Conservation (phyloP, 2,888 invertebrate genomes). For the Clivina fossor region DNA sequence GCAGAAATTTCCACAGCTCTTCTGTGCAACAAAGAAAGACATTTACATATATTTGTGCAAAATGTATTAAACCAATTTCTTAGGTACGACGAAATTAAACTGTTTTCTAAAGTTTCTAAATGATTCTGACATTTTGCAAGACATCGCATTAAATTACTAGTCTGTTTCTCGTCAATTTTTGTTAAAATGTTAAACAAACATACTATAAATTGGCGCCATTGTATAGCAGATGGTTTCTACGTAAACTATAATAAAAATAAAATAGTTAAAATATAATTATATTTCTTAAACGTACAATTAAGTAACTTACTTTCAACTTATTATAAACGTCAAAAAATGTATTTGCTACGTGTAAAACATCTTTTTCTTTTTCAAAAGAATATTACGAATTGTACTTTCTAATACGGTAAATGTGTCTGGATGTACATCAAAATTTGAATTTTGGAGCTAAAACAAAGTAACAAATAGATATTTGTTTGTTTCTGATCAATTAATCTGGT, state of each 20-base stretch:
- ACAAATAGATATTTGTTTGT: background rate
- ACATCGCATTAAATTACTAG: background rate
- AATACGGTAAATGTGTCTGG: background rate
- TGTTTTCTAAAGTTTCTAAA: conserved; percentile 12
- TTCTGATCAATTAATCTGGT: background rate
- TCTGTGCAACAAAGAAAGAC: background rate
- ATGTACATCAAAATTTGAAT: conserved; percentile 9
- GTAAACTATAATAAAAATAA: too few species aligned
- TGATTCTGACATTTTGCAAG: conserved; percentile 9
- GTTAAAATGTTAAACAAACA: background rate
- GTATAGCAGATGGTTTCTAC: background rate
- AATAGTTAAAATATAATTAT: too few species aligned
- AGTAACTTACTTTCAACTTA: conserved; percentile 4
- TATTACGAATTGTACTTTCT: background rate
- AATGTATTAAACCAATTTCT: conserved; percentile 15
- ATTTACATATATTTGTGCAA: conserved; percentile 7
- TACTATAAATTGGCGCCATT: conserved; percentile 5
- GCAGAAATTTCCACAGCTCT: conserved; percentile 8
- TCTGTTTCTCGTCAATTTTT: background rate
- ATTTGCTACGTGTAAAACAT: background rate
- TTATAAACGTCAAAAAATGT: conserved; percentile 12
- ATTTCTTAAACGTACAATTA: too few species aligned
- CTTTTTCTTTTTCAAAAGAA: background rate
- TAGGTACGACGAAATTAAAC: background rate
- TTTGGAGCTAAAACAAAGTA: conserved; percentile 17